phyloP scores from a whole-genome alignment of 2,888 invertebrate species.

The Matsumyia berberina region DNA sequence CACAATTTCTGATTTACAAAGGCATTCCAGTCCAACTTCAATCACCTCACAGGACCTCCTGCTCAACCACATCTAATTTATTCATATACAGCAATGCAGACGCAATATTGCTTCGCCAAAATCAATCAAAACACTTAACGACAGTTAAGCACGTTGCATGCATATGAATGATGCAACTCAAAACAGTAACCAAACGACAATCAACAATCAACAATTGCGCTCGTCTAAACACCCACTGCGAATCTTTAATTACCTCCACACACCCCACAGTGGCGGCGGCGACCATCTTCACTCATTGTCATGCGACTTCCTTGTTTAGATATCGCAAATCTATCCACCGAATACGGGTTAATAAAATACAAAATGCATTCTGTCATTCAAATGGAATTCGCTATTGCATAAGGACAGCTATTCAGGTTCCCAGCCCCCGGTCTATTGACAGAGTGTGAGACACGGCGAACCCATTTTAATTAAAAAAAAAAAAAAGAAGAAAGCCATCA shows the following conservation, averaged over 20 bases:
- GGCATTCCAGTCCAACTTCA: neutral
- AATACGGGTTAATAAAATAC: conserved; percentile 69
- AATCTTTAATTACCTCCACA: conserved; percentile 60
- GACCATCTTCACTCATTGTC: conserved; percentile 64
- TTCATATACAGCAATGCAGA: conserved; percentile 28
- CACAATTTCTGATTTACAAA: no score
- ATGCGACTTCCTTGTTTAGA: conserved; percentile 67
- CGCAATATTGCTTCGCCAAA: conserved; percentile 21
- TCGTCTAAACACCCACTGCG: conserved; percentile 49
- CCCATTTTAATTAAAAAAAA: conserved; percentile 45
- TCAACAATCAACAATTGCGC: conserved; percentile 24
- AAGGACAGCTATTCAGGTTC: conserved; percentile 23
- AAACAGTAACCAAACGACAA: conserved; percentile 15
- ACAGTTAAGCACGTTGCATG: conserved; percentile 18
- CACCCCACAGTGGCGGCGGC: conserved; percentile 19
- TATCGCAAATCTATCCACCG: conserved; percentile 62
- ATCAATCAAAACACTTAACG: conserved; percentile 31
- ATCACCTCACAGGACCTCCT: neutral
- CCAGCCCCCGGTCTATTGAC: conserved; percentile 17
- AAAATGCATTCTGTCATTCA: conserved; percentile 65
- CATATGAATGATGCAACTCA: conserved; percentile 37
- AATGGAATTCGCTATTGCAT: conserved; percentile 66
- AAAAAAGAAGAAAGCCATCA: conserved; percentile 30
- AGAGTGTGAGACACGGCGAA: conserved; percentile 57
- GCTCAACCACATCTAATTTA: neutral